Base-by-base conservation (phyloP, 2,113 vertebrate species). In the Cynocephalus volans region DNA sequence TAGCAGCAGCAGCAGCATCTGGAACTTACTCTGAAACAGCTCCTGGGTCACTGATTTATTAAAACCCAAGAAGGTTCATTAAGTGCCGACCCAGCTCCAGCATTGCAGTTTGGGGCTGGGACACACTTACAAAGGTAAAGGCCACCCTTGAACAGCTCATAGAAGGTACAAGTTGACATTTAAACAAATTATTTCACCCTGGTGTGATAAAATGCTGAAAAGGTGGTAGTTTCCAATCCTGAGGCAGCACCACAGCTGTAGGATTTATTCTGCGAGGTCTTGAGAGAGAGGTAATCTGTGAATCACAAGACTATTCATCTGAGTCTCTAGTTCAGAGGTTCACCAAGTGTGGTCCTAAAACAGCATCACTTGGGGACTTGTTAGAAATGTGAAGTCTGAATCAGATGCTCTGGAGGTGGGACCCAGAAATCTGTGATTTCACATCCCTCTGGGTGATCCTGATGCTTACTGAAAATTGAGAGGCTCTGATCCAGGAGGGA, bases 251-350 rank as follows among this genome's bases (percentile, higher is more conserved):
- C n/a, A 45, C 1, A 48, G 41, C 12, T 17, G 0, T 11, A 15
- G 21, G 60, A 6, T 17, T 69, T 52, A 12, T 4, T 15, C 79
- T 24, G 9, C 36, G 19, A 60, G 54, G 33, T 11, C 67, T n/a
- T 3, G 15, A 23, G 60, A 4, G 50, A 6, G 19, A 73, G 28
- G 3, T 0, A 24, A 28, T 3, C 0, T 10, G 10, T 0, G 72
- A 50, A 1, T 24, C 56, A 14, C 2, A 7, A 6, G 50, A 26
- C 41, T 10, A 0, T 2, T 11, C 31, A 33, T 7, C 23, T 0
- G 19, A 48, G 7, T 8, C 6, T 14, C 48, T 4, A 15, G 73
- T 7, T 56, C 65, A 0, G 7, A 2, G 18, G 21, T 58, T 90
- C 64, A 24, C 54, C 7, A 14, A n/a, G 52, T 1, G 18, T 17